These are phyloP conservation scores for Macroramphosus scolopax DNA, from an alignment of 2,797 vertebrate genomes.

Conservation along the genomic window DNA sequence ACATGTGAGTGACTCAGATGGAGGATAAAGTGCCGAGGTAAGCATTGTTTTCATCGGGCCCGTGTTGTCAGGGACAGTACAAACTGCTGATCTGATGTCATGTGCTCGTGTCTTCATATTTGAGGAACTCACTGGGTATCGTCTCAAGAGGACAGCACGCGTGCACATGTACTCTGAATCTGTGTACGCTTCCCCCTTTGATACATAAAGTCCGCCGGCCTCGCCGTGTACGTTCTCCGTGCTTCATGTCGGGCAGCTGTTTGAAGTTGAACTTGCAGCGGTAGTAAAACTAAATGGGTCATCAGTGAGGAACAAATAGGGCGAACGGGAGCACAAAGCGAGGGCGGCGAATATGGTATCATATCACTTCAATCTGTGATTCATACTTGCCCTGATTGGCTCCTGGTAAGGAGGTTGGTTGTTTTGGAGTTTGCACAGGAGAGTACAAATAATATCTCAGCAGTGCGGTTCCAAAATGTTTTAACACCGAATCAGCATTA, in stretches of 20 bases:
- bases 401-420: too few relatives aligned
- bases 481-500: too few relatives aligned
- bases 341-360: too few relatives aligned
- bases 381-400: too few relatives aligned
- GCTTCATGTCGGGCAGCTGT: too few relatives aligned
- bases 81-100: slow-evolving; percentile 46
- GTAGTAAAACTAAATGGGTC: slow-evolving; percentile 2
- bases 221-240: too few relatives aligned
- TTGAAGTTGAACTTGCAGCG: too few relatives aligned
- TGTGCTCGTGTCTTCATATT: slow-evolving; percentile 43
- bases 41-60: slow-evolving; percentile 46
- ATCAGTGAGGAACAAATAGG: slow-evolving; percentile 1
- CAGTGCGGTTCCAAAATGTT: too few relatives aligned
- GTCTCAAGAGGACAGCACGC: slow-evolving; percentile 15
- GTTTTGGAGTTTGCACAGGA: too few relatives aligned
- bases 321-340: too few relatives aligned
- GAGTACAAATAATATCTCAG: too few relatives aligned
- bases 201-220: slow-evolving; percentile 25
- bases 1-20: slow-evolving; percentile 5
- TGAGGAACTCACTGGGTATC: slow-evolving; percentile 49
- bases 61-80: slow-evolving; percentile 17
- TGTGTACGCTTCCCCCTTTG: slow-evolving; percentile 32
- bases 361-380: too few relatives aligned
- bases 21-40: slow-evolving; percentile 19
- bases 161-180: slow-evolving; percentile 11